phyloP scores from a whole-genome alignment of 2,888 invertebrate species.

The Rhamnusium bicolor region DNA sequence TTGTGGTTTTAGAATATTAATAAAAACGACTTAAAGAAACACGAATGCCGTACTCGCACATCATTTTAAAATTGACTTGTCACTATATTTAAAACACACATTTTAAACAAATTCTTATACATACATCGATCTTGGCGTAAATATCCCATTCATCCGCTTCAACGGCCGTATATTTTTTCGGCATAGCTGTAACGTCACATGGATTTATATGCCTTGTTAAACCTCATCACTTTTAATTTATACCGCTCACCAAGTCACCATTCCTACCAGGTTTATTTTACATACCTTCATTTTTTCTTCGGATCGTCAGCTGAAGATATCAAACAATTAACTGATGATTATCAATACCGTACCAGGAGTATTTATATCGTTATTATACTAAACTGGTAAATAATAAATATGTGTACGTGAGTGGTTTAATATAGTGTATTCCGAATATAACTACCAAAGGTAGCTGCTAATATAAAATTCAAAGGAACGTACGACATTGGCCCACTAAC shows the following conservation, averaged over 20 bases:
- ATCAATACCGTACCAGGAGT: conserved; percentile 34
- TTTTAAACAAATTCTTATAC: conserved; percentile 43
- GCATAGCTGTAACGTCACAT: conserved; percentile 40
- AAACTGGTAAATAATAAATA: neutral
- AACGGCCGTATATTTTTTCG: conserved; percentile 48
- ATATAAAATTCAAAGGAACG: conserved; percentile 27
- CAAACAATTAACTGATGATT: conserved; percentile 39
- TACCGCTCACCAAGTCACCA: too few relatives aligned
- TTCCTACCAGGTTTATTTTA: conserved; percentile 36
- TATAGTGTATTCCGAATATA: conserved; percentile 13
- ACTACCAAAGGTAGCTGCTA: conserved; percentile 29
- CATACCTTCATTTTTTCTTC: conserved; percentile 42
- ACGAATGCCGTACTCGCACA: neutral
- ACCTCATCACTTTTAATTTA: conserved; percentile 49
- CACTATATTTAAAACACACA: conserved; percentile 11
- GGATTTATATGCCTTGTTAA: conserved; percentile 42
- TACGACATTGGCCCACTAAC: conserved; percentile 43
- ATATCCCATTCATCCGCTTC: conserved; percentile 58
- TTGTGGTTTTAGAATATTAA: neutral
- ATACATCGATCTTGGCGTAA: conserved; percentile 62
- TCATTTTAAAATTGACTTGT: neutral
- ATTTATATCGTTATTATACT: conserved; percentile 34
- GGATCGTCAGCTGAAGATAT: conserved; percentile 30
- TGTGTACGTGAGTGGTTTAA: conserved; percentile 30
- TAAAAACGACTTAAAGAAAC: neutral